Conservation (phyloP, 2,113 vertebrate genomes). For the Petroica traversi region DNA sequence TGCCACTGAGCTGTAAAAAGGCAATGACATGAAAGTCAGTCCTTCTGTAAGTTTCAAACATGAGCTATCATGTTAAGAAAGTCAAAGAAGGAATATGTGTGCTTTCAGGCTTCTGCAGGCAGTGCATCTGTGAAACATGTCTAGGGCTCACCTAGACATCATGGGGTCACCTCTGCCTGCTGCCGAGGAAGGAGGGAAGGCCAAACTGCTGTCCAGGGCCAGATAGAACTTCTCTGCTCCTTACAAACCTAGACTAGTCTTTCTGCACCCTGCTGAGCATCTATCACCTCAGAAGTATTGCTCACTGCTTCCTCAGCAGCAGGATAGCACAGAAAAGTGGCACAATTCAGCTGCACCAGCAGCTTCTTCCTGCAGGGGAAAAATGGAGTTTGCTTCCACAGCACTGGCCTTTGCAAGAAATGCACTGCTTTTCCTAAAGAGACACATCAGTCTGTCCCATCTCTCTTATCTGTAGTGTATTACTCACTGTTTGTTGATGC, state of each 20-base stretch:
- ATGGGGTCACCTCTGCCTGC: background rate
- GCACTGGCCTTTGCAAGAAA: background rate
- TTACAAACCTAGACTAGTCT: background rate
- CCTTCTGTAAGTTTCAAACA: background rate
- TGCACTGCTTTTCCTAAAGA: background rate
- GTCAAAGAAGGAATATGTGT: background rate
- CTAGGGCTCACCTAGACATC: background rate
- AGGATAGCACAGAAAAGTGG: background rate
- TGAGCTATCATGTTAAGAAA: background rate
- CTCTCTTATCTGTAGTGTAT: background rate
- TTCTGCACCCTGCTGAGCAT: background rate
- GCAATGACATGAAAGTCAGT: background rate
- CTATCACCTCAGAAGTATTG: background rate
- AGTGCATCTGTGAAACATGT: background rate
- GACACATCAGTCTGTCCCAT: background rate
- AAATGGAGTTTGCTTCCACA: background rate
- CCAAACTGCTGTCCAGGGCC: fast-evolving
- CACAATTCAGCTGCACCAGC: fast-evolving
- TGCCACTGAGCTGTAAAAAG: background rate
- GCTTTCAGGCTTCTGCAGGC: background rate
- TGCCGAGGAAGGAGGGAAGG: background rate
- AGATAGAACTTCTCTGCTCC: background rate
- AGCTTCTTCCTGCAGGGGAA: background rate
- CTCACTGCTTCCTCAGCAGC: background rate
- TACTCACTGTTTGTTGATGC: background rate